These are phyloP conservation scores for Limnephilus auricula DNA, from an alignment of 2,888 invertebrate species.

Conservation along the genomic window DNA sequence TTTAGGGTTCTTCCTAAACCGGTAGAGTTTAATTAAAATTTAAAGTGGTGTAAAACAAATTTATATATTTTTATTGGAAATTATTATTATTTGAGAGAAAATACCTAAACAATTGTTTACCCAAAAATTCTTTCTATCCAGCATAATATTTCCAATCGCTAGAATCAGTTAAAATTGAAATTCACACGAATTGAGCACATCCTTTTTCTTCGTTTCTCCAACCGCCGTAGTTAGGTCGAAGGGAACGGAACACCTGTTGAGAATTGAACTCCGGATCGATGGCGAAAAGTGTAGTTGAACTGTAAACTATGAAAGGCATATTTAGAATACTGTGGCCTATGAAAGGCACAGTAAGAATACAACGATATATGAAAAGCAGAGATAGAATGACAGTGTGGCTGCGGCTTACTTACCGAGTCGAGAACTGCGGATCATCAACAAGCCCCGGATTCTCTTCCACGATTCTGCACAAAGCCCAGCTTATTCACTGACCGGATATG, in stretches of 20 bases:
- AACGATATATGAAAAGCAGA: not conserved
- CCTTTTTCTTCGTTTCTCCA: not conserved
- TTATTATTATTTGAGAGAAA: too few relatives aligned
- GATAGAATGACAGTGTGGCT: not conserved
- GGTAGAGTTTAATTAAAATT: too few relatives aligned
- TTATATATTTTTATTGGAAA: too few relatives aligned
- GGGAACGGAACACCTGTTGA: conserved; percentile 28
- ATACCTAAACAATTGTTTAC: too few relatives aligned
- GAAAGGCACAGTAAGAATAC: too few relatives aligned
- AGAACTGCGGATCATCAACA: not conserved
- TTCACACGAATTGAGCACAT: not conserved
- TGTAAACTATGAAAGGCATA: not conserved
- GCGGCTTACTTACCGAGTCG: not conserved
- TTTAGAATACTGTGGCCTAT: too few relatives aligned
- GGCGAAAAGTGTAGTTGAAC: not conserved
- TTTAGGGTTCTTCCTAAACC: too few relatives aligned
- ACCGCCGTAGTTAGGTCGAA: not conserved
- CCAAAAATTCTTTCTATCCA: too few relatives aligned
- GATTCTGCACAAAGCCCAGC: not conserved
- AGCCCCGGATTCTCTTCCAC: not conserved
- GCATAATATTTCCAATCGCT: not conserved
- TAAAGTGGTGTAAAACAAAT: too few relatives aligned
- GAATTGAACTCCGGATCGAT: conserved; percentile 5
- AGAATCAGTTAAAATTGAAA: not conserved
- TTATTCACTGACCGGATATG: not conserved